Evolutionary conservation across 2,888 invertebrate species (phyloP), one percentile per base, ranked within the genome.

Genomic region (Acleris sparsana): DNA sequence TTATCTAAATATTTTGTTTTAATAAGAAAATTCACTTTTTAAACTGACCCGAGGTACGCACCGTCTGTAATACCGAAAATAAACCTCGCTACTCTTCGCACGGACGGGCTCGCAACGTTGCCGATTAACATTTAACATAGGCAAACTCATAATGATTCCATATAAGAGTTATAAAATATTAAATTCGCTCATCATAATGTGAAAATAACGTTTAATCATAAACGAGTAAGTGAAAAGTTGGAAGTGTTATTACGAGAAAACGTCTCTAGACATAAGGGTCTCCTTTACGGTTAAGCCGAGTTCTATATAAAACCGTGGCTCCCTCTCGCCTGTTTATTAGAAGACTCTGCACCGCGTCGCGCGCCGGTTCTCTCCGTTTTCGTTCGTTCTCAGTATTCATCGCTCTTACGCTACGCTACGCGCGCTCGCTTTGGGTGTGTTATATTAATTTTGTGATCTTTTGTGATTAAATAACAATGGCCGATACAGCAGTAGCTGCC

Each of bases 381-480:
- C n/a, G 22, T 9, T 52, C 18, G 51, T 16, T 22, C 7, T n/a
- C n/a, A n/a, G 7, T 6, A 52, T 13, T 22, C 25, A 52, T n/a
- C n/a, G 13, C 22, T 13, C 3, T 20, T 20, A 20, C 20, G 20
- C 20, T 20, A 20, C 20, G 20, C 20, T 2, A 3, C 4, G 25
- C 13, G 9, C 25, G 25, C 46, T 52, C n/a, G 43, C 6, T 49
- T 56, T 53, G 39, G 59, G 46, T 49, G 20, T 20, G 20, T 20
- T 20, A 20, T 20, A 20, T 20, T n/a, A 20, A 20, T 20, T 20
- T 48, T 49, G 46, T 53, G 29, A 44, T 29, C 18, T 16, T 62
- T n/a, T n/a, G n/a, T n/a, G n/a, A n/a, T 56, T 1, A 62, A 46
- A 16, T 46, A 13, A 70, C 20, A 46, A 78, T 63, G 56, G 62